Evolutionary conservation across 2,113 vertebrate species (phyloP), one percentile per base, ranked within the genome.

Genomic region (Boleophthalmus pectinirostris): DNA sequence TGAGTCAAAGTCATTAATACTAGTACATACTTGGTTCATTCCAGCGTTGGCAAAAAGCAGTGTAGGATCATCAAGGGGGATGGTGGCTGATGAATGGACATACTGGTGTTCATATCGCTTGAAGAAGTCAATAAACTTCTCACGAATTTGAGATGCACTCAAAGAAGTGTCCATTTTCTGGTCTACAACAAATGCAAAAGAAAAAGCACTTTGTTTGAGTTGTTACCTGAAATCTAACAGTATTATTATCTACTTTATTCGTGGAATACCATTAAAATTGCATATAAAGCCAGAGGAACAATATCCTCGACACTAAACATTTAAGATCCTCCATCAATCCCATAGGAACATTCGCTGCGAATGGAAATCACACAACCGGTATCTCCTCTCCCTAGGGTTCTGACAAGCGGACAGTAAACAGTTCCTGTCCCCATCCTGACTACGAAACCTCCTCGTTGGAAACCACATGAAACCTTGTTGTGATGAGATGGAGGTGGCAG

Each of bases 31-130:
- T 96, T 98, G 97, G 86, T 99, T 99, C 97, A 99, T 99, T 79
- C 97, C 97, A 0, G 97, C 97, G 3, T 99, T 99, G 81, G 98
- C 96, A 56, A 99, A 99, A 9, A 99, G 97, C 82, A 99, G 91
- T 0, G 97, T 99, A 82, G 98, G 97, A 79, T 99, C 98, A 11
- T 99, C 97, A 90, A 99, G 75, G 0, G 98, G 98, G 75, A 99
- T 88, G 49, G 94, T 95, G 60, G 97, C 82, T 0, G 98, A 99
- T 0, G 98, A 99, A 82, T 99, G 98, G 70, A 99, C 96, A 0
- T 99, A 99, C 29, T 94, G 92, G 71, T 99, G 97, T 51, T 94
- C 87, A 72, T 96, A 85, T 29, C 79, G 86, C 70, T 90, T 93
- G 87, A 99, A 99, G 94, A 97, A 99, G 90, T 97, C 90, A 3